Evolutionary conservation across 2,888 invertebrate species (phyloP), one percentile per base, ranked within the genome.

Genomic region (Ornithoptera priamus): DNA sequence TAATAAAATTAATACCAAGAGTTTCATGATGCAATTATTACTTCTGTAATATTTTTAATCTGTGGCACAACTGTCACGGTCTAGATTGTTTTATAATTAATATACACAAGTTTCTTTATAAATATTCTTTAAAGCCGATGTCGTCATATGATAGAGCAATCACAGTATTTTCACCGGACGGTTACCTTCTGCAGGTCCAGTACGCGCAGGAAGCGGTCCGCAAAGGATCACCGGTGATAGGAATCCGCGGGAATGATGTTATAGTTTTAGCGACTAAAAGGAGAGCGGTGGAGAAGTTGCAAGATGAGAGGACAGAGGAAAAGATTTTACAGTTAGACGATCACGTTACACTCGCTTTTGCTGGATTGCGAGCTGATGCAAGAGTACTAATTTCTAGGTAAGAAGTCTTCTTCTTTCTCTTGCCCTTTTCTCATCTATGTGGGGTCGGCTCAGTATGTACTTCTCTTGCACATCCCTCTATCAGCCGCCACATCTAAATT

Each of bases 181-280:
- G 99, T 0, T 99, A 99, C 93, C 93, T 99, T 70, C 95, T 99
- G 73, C 99, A 99, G 93, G 74, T 76, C 4, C 99, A 99, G 93
- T 99, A 99, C 89, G 99, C 99, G 8, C 99, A 99, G 87, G 99
- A 99, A 93, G 99, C 99, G 24, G 99, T 99, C 12, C 95, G 97
- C 75, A 98, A 97, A 86, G 99, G 99, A 65, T 82, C 81, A 58
- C 83, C 85, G 62, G 84, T 98, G 96, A 97, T 99, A 71, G 99
- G 99, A 60, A 96, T 99, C 3, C 93, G 97, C 71, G 99, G 99
- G 2, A 93, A 94, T 63, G 95, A 97, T 81, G 96, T 97, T 67
- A 97, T 99, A n/a, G 99, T 99, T 22, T 92, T 99, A 50, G 99
- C 98, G 1, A 99, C 99, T 0, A 99, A 99, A 87, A 99, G 98